Conservation (phyloP, 92 coral and sea anemone genomes). For the Porites evermanni region DNA sequence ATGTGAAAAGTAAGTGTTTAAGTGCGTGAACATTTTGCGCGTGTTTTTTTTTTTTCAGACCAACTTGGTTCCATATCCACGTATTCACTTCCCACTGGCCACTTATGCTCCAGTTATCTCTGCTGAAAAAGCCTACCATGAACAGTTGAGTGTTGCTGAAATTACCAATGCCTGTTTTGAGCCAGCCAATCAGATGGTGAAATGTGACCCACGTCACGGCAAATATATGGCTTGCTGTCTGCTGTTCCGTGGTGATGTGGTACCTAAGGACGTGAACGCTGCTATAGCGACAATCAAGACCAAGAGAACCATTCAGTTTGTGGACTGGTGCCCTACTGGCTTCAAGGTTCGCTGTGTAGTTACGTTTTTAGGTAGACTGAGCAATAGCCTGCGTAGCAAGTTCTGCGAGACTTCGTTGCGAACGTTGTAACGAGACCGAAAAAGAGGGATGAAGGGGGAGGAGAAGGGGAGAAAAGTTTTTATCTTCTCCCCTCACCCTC, state of each 20-base stretch:
- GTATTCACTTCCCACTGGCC: slow-evolving; percentile 91
- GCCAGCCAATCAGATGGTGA: slow-evolving; percentile 90
- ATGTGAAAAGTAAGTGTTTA: no score
- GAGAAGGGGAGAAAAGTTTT: no score
- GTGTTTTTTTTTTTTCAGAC: slow-evolving; percentile 43
- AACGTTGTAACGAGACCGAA: no score
- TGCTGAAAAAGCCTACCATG: slow-evolving; percentile 85
- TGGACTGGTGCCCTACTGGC: slow-evolving; percentile 90
- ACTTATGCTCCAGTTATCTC: slow-evolving; percentile 85
- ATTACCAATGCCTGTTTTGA: slow-evolving; percentile 83
- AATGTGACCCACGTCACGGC: slow-evolving; percentile 91
- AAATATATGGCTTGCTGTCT: slow-evolving; percentile 89
- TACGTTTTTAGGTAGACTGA: no score
- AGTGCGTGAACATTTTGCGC: no score
- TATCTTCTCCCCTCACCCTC: no score
- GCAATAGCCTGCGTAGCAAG: no score
- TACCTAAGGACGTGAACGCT: slow-evolving; percentile 89
- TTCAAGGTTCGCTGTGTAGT: slow-evolving; percentile 61
- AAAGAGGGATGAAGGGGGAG: no score
- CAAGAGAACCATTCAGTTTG: slow-evolving; percentile 87
- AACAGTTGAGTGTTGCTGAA: slow-evolving; percentile 78
- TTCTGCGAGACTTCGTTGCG: no score
- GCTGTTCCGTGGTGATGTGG: slow-evolving; percentile 88
- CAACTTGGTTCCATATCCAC: slow-evolving; percentile 91
- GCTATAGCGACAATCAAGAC: slow-evolving; percentile 88